phyloP scores from a whole-genome alignment of 2,888 invertebrate species.

The Rhopalosiphum nymphaeae region DNA sequence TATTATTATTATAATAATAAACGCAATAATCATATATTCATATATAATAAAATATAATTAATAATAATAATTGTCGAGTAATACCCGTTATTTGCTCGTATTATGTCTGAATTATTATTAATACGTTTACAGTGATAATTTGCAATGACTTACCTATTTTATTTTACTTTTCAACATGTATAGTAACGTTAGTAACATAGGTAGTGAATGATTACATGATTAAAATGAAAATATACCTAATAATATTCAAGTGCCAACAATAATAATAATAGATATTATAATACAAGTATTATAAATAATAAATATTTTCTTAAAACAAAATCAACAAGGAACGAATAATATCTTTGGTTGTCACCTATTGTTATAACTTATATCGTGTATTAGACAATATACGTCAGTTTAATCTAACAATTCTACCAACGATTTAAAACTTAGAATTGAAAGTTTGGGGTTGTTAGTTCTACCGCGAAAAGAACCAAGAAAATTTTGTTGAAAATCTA shows the following conservation, averaged over 20 bases:
- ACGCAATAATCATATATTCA: neutral
- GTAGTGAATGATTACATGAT: neutral
- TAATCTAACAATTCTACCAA: neutral
- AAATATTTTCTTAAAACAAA: neutral
- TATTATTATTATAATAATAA: neutral
- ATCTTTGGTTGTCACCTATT: too few species aligned
- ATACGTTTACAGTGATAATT: neutral
- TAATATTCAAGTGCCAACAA: too few species aligned
- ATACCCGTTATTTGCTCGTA: neutral
- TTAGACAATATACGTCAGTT: neutral
- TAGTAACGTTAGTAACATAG: neutral
- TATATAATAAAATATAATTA: neutral
- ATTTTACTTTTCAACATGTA: neutral
- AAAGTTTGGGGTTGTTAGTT: too few species aligned
- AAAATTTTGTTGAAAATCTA: too few species aligned
- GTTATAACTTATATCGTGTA: too few species aligned
- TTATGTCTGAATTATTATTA: neutral
- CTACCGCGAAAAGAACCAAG: neutral
- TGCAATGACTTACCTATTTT: neutral
- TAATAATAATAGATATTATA: too few species aligned
- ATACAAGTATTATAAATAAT: neutral
- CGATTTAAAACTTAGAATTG: neutral
- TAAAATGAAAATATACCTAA: too few species aligned
- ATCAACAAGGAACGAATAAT: neutral
- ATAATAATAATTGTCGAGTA: neutral